Conservation (phyloP, 2,888 invertebrate species). For the Leptinotarsa haldemani region DNA sequence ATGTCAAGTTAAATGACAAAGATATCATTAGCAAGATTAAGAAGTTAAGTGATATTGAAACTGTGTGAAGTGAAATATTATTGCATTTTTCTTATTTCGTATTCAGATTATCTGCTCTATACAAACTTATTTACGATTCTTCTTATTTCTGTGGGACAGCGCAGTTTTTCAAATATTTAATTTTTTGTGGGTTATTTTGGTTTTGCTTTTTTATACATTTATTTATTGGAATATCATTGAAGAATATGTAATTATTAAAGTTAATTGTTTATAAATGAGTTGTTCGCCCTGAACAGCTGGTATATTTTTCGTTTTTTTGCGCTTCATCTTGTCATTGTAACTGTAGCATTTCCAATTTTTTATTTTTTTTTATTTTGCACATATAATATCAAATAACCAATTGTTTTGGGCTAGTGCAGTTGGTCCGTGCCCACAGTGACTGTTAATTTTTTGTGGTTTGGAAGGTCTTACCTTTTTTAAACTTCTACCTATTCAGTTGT, state of each 20-base stretch:
- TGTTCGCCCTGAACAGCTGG: no score
- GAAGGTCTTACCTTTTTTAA: not conserved
- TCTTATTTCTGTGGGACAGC: not conserved
- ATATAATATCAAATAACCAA: not conserved
- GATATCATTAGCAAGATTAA: no score
- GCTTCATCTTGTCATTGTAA: not conserved
- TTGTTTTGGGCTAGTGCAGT: not conserved
- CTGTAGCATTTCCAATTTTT: not conserved
- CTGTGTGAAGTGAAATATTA: not conserved
- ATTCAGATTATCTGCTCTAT: not conserved
- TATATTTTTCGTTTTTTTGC: not conserved
- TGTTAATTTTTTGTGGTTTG: conserved; percentile 1
- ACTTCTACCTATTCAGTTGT: no score
- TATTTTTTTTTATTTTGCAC: not conserved
- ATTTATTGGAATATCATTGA: not conserved
- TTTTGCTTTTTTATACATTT: not conserved
- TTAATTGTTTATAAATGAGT: not conserved
- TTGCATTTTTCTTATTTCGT: not conserved
- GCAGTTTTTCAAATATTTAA: not conserved
- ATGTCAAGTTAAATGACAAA: conserved; percentile 20
- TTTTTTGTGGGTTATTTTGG: not conserved
- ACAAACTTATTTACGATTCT: not conserved
- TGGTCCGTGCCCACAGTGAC: not conserved
- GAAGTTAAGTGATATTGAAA: no score
- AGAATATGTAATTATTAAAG: not conserved